Evolutionary conservation across 1,140 invertebrate genomes (phyloP).

Genomic region (Pogonomyrmex californicus): DNA sequence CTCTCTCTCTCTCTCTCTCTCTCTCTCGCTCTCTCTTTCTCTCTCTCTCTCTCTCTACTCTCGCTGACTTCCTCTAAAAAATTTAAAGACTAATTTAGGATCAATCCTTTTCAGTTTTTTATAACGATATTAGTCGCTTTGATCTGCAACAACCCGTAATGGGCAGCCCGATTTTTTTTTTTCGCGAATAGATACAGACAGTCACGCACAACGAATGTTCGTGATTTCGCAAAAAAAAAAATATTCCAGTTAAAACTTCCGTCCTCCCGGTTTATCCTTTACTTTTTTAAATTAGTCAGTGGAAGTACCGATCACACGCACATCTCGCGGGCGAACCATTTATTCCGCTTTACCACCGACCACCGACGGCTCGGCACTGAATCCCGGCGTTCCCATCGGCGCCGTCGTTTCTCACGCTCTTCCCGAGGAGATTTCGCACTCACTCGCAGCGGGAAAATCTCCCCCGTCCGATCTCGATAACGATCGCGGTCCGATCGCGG

Average conservation of each 20-base stretch:
- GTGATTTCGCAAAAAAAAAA: constrained; percentile 1
- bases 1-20: neutral
- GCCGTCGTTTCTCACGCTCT: neutral
- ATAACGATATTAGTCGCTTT: constrained; percentile 7
- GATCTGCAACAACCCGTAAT: neutral
- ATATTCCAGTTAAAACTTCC: neutral
- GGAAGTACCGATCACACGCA: constrained; percentile 32
- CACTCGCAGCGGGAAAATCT: neutral
- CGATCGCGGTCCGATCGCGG: constrained; percentile 16
- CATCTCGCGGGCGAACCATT: constrained; percentile 1
- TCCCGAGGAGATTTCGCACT: constrained; percentile 6
- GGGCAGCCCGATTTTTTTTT: neutral
- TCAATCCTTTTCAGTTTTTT: neutral
- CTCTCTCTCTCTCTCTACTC: neutral
- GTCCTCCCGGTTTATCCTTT: neutral
- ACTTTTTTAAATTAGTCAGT: neutral
- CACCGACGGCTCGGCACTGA: neutral
- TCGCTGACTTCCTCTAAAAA: neutral
- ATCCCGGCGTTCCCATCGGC: constrained; percentile 1
- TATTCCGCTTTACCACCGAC: constrained; percentile 8
- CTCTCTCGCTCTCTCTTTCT: neutral
- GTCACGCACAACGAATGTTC: neutral
- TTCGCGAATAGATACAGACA: neutral
- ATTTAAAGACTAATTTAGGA: constrained; percentile 3
- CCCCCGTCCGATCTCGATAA: constrained; percentile 22